Evolutionary conservation across 2,797 vertebrate species (phyloP).

Genomic region (Echiichthys vipera): DNA sequence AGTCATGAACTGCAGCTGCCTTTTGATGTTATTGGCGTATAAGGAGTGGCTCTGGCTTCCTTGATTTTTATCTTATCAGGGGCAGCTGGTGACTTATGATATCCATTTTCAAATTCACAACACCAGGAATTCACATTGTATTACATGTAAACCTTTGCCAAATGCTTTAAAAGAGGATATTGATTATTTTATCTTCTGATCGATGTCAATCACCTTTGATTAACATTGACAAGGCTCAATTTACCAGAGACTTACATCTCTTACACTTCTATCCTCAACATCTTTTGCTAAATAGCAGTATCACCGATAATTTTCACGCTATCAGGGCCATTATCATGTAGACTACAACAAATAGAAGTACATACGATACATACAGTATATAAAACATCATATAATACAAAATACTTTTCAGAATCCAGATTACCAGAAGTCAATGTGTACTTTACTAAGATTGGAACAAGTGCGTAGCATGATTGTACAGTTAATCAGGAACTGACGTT

Average conservation of each 20-base stretch:
- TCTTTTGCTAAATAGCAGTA: not conserved
- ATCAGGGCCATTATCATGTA: too few relatives aligned
- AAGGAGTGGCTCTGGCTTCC: conserved; percentile 36
- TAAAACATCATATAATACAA: not conserved
- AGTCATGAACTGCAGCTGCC: not conserved
- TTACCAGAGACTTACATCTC: not conserved
- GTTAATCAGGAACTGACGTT: conserved; percentile 2
- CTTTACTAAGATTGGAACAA: not conserved
- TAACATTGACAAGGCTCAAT: not conserved
- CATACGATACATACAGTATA: too few relatives aligned
- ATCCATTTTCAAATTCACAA: not conserved
- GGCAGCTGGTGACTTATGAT: conserved; percentile 1
- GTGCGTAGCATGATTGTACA: not conserved
- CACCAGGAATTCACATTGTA: not conserved
- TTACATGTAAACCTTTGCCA: not conserved
- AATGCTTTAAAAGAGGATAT: not conserved
- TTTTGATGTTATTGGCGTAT: conserved; percentile 14
- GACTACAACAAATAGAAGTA: not conserved
- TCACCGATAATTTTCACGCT: too few relatives aligned
- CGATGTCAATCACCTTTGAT: not conserved
- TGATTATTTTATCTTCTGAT: not conserved
- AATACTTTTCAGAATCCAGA: not conserved
- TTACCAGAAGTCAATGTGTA: not conserved
- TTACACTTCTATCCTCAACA: not conserved
- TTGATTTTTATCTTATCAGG: conserved; percentile 36